Conservation (phyloP, 2,888 invertebrate genomes). For the Brachynemurus nebulosus region DNA sequence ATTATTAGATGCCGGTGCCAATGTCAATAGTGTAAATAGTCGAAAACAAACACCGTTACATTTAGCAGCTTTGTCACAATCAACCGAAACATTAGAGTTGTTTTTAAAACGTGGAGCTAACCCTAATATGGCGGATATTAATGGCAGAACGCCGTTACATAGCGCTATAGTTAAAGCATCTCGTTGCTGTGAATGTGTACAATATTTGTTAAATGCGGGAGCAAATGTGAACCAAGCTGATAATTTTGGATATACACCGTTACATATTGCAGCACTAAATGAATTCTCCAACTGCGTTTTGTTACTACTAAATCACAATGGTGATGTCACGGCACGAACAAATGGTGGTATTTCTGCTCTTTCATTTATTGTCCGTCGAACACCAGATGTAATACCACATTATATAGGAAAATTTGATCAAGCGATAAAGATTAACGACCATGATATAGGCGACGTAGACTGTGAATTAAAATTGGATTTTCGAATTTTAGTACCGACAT, state of each 20-base stretch:
- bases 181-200: constrained; percentile 53
- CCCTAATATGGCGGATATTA: constrained; percentile 51
- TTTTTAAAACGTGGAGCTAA: constrained; percentile 50
- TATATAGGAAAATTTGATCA: constrained; percentile 56
- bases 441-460: constrained; percentile 74
- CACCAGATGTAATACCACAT: constrained; percentile 66
- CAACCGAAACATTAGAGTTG: constrained; percentile 58
- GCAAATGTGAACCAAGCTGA: constrained; percentile 64
- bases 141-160: constrained; percentile 67
- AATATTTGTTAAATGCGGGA: constrained; percentile 47
- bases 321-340: constrained; percentile 66
- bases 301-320: constrained; percentile 59
- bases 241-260: constrained; percentile 68
- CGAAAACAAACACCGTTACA: constrained; percentile 74
- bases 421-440: constrained; percentile 65
- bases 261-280: constrained; percentile 71
- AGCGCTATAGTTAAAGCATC: constrained; percentile 68
- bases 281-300: constrained; percentile 66
- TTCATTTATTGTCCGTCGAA: constrained; percentile 70
- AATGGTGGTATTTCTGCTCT: constrained; percentile 69
- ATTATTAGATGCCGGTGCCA: constrained; percentile 59
- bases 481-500: constrained; percentile 44
- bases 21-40: constrained; percentile 58
- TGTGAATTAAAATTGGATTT: constrained; percentile 64
- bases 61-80: constrained; percentile 67